Base-by-base conservation (phyloP, 2,888 invertebrate genomes). In the Plagodis dolabraria region DNA sequence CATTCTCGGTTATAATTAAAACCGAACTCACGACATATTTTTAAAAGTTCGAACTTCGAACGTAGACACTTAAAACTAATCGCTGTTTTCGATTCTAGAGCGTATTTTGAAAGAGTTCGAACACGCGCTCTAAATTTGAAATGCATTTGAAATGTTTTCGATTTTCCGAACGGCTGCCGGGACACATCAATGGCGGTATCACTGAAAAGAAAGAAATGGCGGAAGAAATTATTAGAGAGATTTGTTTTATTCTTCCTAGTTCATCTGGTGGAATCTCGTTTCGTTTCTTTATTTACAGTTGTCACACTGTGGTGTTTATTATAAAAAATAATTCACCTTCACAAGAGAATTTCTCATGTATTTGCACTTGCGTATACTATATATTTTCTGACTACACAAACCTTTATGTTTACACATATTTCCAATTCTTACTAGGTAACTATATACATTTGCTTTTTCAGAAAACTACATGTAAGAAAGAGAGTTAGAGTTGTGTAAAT, bases 11-110 rank as follows among this genome's bases (percentile, higher is more conserved):
- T 87, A 47, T 36, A 48, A 38, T 50, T 87, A 87, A 89, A 90
- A 86, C 84, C 84, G 86, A 89, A 90, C 88, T 86, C 78, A 82
- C 89, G 86, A 90, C 92, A 92, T 91, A 91, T 91, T 90, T 92
- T 92, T 92, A 92, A 89, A 87, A 88, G 68, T 68, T 68, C 68
- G 66, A 68, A 68, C 64, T 90, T 92, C 91, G 90, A 90, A 91
- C 88, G 81, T 75, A 80, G 87, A 86, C 89, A 89, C 84, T 87
- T 86, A 85, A 86, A 89, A 92, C 91, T 92, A 91, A 92, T 92
- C 92, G 90, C 83, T 90, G 92, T 90, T 91, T 92, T 92, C 91
- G 92, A 91, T 92, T 90, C 89, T 82, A 82, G 82, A 79, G 80
- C 84, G 84, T 83, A 82, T 87, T 87, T 85, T 84, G 84, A 88